Evolutionary conservation across 2,113 vertebrate species (phyloP), one percentile per base, ranked within the genome.

Genomic region (Corythoichthys haematopterus): DNA sequence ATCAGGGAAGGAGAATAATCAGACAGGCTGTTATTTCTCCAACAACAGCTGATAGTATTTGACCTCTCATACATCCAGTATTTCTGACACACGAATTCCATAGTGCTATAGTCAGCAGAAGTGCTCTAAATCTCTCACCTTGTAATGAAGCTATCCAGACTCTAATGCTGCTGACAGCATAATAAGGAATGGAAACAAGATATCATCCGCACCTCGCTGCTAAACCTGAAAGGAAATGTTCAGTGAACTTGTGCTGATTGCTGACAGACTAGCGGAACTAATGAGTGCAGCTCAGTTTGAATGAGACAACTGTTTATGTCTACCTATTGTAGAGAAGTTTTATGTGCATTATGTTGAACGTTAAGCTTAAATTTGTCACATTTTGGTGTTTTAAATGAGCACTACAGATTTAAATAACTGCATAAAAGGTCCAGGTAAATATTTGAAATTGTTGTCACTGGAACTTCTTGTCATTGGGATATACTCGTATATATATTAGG

Each of bases 241-340:
- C 33, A 1, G 55, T 36, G 55, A 57, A 57, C 55, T 37, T 57
- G 11, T 36, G 13, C 55, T 37, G 55, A 36, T 36, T 57, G 55
- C 55, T 36, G 55, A 57, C 33, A 57, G 55, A 57, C 33, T 57
- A 33, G 55, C 33, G 55, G 33, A 57, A 57, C 33, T 57, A 36
- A 33, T 57, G 12, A 57, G 55, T 4, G 12, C 3, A 6, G 33
- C 6, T 36, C 33, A 14, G 2, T 36, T 15, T 57, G 33, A 13
- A 57, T 36, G 33, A 36, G 55, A 2, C 35, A 4, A 12, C 9
- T 33, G 52, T 33, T 55, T 12, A 33, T 3, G 55, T 36, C 55
- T 9, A 1, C 20, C 15, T 51, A 28, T 47, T 12, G 46, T 47
- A 10, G 46, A 47, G 3, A 47, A 2, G 4, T 28, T 53, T 53